Evolutionary conservation across 2,888 invertebrate species (phyloP).

Genomic region (Andrena camellia): DNA sequence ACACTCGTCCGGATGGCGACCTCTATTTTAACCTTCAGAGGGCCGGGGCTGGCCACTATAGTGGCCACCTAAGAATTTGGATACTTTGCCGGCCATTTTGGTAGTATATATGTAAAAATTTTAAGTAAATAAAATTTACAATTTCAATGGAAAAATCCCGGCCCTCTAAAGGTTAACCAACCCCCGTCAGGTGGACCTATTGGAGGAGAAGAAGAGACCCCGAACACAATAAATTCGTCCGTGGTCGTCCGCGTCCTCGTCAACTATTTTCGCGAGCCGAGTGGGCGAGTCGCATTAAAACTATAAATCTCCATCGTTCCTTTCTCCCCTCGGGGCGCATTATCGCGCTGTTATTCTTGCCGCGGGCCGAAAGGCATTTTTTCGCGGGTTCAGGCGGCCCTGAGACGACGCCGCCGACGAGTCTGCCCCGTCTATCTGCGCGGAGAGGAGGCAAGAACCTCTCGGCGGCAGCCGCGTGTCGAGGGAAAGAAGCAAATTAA

Average conservation of each 20-base stretch:
- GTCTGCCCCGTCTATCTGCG: slow-evolving; percentile 28
- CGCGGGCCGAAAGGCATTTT: slow-evolving; percentile 14
- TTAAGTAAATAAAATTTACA: no score
- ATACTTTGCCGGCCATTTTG: no score
- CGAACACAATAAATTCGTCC: slow-evolving; percentile 28
- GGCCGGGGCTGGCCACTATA: no score
- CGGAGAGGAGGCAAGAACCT: slow-evolving; percentile 28
- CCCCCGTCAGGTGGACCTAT: neutral
- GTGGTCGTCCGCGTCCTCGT: slow-evolving; percentile 10
- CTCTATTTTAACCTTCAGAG: neutral
- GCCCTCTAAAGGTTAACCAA: no score
- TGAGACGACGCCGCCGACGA: slow-evolving; percentile 32
- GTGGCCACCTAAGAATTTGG: no score
- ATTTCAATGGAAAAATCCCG: no score
- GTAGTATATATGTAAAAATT: no score
- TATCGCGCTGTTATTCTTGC: slow-evolving; percentile 47
- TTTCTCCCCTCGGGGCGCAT: slow-evolving; percentile 33
- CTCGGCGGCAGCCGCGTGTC: slow-evolving; percentile 7
- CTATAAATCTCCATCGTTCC: slow-evolving; percentile 36
- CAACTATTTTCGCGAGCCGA: slow-evolving; percentile 32
- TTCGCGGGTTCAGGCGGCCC: slow-evolving; percentile 13
- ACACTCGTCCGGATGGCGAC: neutral
- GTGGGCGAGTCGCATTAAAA: slow-evolving; percentile 41
- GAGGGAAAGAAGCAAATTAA: slow-evolving; percentile 74
- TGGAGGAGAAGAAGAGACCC: neutral